Evolutionary conservation across 2,113 vertebrate species (phyloP).

Genomic region (Phoxinus phoxinus): DNA sequence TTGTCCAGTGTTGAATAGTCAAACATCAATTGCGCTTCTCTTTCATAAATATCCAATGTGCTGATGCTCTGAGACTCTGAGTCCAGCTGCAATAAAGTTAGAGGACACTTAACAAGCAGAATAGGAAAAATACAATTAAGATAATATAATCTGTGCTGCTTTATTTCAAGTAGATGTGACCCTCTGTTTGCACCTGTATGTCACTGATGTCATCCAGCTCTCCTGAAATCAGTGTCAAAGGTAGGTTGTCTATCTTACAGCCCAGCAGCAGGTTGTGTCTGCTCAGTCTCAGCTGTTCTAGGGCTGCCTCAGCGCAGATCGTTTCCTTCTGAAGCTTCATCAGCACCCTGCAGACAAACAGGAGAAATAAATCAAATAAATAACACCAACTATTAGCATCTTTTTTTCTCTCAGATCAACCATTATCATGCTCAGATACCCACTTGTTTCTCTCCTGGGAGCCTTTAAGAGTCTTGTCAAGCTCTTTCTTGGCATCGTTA

Average conservation of each 20-base stretch:
- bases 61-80: conserved; percentile 76
- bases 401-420: background rate
- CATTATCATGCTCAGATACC: background rate
- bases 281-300: conserved; percentile 84
- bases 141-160: background rate
- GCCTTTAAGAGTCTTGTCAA: conserved; percentile 78
- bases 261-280: conserved; percentile 87
- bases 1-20: conserved; percentile 82
- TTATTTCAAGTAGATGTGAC: background rate
- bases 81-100: conserved; percentile 74
- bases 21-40: conserved; percentile 81
- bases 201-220: conserved; percentile 87
- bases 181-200: conserved; percentile 77
- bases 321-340: conserved; percentile 82
- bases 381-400: no score
- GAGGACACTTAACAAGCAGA: background rate
- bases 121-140: background rate
- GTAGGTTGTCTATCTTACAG: conserved; percentile 87
- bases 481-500: conserved; percentile 74
- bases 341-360: conserved; percentile 74
- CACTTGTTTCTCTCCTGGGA: conserved; percentile 82
- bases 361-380: no score
- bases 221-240: conserved; percentile 79
- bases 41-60: conserved; percentile 79
- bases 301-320: conserved; percentile 73